A percentile compares a stretch with the other conserved stretches of the same genome.
These are phyloP conservation scores for Drosophila sturtevanti DNA, from an alignment of 1,140 invertebrate species.

Conservation along the genomic window DNA sequence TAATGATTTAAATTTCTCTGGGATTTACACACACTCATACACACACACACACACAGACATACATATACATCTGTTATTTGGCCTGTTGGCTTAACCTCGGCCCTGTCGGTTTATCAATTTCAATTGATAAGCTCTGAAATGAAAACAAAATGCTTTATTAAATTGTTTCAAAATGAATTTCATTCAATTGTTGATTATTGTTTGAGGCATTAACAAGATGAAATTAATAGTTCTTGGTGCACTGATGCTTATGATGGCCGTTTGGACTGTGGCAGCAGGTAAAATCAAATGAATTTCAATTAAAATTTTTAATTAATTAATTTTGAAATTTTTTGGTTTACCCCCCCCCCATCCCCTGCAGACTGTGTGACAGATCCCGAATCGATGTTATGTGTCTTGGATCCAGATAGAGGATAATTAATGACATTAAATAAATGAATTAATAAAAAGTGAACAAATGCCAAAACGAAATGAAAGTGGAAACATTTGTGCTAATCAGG, in stretches of 20 bases:
- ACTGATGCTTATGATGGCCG: not conserved
- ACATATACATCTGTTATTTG: not conserved
- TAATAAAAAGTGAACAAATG: no score
- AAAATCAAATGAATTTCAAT: not conserved
- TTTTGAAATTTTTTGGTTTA: not conserved
- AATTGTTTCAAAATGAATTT: not conserved
- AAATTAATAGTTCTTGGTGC: not conserved
- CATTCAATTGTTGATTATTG: not conserved
- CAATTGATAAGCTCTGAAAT: not conserved
- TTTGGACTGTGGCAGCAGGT: slow-evolving; percentile 7
- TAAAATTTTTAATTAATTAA: no score
- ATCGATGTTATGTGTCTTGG: slow-evolving; percentile 2
- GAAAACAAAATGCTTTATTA: not conserved
- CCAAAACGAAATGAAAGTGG: not conserved
- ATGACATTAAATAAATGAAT: not conserved
- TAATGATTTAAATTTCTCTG: not conserved
- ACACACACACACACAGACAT: not conserved
- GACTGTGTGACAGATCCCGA: slow-evolving; percentile 12
- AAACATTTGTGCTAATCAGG: not conserved
- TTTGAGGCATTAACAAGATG: slow-evolving; percentile 1
- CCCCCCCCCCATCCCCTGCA: not conserved
- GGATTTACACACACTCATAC: not conserved
- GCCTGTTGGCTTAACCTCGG: no score
- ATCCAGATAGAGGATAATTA: slow-evolving; percentile 11
- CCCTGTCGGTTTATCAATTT: not conserved